Base-by-base conservation (phyloP, 2,888 invertebrate genomes). In the Drosophila paracracens region DNA sequence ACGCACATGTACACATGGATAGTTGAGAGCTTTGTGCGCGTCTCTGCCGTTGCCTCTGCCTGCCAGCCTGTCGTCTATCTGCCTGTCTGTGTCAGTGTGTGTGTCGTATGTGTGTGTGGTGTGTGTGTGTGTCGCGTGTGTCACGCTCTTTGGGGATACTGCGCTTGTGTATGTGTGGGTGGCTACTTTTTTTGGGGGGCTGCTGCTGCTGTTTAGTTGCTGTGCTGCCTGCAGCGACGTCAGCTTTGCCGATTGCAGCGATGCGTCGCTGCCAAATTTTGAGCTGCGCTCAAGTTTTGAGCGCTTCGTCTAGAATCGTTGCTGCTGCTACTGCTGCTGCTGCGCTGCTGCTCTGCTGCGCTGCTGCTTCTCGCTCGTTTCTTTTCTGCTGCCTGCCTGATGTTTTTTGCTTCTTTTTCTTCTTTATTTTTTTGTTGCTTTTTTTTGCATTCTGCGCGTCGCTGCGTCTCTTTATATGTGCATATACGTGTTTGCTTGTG, bases 381-480 rank as follows among this genome's bases (percentile, higher is more conserved):
- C 57, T 66, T 61, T 76, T 48, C 38, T 58, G 70, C 60, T 74
- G 66, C 58, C 65, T 21, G 31, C n/a, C 31, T 52, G 52, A 18
- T 21, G 31, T 53, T 59, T 59, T 29, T 29, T 43, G 27, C 51
- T 57, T 40, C 29, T 56, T 56, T 36, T n/a, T 38, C 46, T 38
- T 60, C 35, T 31, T 46, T 46, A 36, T 58, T 31, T 21, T 52
- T n/a, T 18, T 43, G 33, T 29, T 46, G 21, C 27, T 50, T 58
- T 40, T 74, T 58, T 71, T 84, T 84, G 88, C 87, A 83, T 79
- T 85, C 81, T 69, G 83, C 71, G 82, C 79, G 71, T 82, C 58
- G 79, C 64, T 84, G 70, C 79, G 74, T 82, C 71, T 72, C 67
- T 78, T 31, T 51, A 27, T 33, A 27, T 35, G 25, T 52, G 50